Evolutionary conservation across 2,113 vertebrate species (phyloP), one percentile per base, ranked within the genome.

Genomic region (Neomonachus schauinslandi): DNA sequence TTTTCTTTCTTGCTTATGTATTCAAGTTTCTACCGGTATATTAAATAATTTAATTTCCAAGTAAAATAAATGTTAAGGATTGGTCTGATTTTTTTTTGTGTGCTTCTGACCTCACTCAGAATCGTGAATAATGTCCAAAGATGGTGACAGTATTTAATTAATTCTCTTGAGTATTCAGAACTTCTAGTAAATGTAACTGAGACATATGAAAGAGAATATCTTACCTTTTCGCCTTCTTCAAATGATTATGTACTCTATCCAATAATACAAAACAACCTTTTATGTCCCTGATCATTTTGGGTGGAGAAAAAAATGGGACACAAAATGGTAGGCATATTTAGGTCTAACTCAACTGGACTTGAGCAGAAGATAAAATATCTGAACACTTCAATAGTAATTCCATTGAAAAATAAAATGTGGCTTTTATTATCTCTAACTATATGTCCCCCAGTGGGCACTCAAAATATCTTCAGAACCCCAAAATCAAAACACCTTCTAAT

Each of bases 341-440:
- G 26, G 8, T n/a, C 5, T 21, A 85, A 36, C 33, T 36, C 22
- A 89, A 57, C 4, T 31, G n/a, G 36, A 81, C 9, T 74, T 89
- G 14, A 8, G 4, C 12, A 96, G 26, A 57, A 97, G 74, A 69
- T 10, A 89, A n/a, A n/a, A 82, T 13, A 92, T 7, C 2, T 77
- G 55, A 91, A 2, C 42, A 3, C 26, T 83, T 72, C 9, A 77
- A 24, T 67, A 4, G 22, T 74, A 81, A 83, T 72, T 93, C 18
- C 4, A n/a, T 16, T 81, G 36, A 83, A 94, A 97, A 86, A 79
- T 49, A 55, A 95, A 98, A 87, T 53, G 8, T 80, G 7, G 36
- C 2, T 85, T 88, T 93, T 59, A 92, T 67, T 33, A 46, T 57
- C 9, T 22, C 5, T 8, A n/a, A 87, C 2, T n/a, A 65, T 5